Evolutionary conservation across 2,113 vertebrate species (phyloP).

Genomic region (Falco punctatus): DNA sequence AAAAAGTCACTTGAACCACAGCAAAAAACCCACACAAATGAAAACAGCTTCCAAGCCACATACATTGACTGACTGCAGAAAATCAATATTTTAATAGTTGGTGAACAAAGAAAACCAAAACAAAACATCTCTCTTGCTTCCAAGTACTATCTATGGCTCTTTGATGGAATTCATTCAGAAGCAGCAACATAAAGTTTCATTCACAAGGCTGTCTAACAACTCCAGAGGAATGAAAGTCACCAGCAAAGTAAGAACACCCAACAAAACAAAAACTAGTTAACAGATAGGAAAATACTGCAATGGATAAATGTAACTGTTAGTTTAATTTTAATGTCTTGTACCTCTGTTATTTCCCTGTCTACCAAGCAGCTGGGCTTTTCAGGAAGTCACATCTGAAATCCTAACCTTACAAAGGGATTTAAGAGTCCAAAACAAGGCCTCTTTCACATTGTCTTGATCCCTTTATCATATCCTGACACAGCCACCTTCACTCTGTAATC

Average conservation of each 20-base stretch:
- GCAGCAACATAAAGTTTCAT: not conserved
- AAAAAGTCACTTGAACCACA: not conserved
- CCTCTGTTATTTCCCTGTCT: not conserved
- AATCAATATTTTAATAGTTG: conserved; percentile 19
- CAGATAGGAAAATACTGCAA: not conserved
- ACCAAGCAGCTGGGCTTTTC: not conserved
- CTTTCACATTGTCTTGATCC: not conserved
- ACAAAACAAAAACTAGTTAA: not conserved
- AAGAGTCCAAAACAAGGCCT: not conserved
- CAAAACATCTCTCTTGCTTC: not conserved
- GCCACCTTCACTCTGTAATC: not conserved
- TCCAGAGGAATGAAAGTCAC: not conserved
- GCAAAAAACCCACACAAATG: not conserved
- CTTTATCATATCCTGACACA: not conserved
- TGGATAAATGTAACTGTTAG: not conserved
- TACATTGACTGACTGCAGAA: not conserved
- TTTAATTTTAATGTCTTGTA: not conserved
- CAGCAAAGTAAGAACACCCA: not conserved
- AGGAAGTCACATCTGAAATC: not conserved
- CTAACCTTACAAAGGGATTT: not conserved
- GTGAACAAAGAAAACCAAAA: not conserved
- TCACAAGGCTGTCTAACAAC: not conserved
- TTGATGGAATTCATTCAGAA: conserved; percentile 11
- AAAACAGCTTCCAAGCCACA: not conserved
- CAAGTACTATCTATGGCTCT: not conserved